These are phyloP conservation scores for Drosophila melanocephala DNA, from an alignment of 2,888 invertebrate species.

Conservation along the genomic window DNA sequence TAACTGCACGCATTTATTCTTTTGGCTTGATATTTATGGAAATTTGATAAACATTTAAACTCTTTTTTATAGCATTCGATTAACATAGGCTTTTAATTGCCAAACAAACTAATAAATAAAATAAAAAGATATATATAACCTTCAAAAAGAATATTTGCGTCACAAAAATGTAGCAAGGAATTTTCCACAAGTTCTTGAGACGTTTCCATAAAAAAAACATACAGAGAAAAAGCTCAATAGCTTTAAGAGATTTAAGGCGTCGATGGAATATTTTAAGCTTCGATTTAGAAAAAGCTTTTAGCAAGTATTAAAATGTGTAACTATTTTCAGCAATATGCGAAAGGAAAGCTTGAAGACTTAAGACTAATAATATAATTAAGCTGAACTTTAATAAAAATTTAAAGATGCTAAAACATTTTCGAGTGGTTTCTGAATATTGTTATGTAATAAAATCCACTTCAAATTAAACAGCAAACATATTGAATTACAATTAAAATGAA, in stretches of 20 bases:
- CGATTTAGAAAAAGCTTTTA: background rate
- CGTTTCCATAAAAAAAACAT: background rate
- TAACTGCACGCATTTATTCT: constrained; percentile 36
- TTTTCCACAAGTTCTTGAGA: background rate
- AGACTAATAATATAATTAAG: background rate
- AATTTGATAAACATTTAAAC: constrained; percentile 63
- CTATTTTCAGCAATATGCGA: background rate
- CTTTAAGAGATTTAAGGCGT: background rate
- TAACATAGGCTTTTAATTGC: constrained; percentile 24
- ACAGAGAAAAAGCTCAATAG: background rate
- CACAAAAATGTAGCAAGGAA: background rate
- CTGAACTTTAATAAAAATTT: too few species aligned
- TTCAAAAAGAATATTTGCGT: background rate
- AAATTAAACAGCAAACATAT: too few species aligned
- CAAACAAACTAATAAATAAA: constrained; percentile 27
- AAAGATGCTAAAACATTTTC: too few species aligned
- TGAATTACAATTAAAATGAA: background rate
- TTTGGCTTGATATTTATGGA: constrained; percentile 65
- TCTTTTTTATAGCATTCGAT: constrained; percentile 55
- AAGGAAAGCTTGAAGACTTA: background rate
- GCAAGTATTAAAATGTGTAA: background rate
- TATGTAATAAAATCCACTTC: too few species aligned
- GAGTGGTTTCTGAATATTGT: too few species aligned
- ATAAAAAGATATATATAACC: background rate
- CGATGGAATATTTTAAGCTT: background rate